Evolutionary conservation across 2,797 vertebrate species (phyloP).

Genomic region (Eutrigla gurnardus): DNA sequence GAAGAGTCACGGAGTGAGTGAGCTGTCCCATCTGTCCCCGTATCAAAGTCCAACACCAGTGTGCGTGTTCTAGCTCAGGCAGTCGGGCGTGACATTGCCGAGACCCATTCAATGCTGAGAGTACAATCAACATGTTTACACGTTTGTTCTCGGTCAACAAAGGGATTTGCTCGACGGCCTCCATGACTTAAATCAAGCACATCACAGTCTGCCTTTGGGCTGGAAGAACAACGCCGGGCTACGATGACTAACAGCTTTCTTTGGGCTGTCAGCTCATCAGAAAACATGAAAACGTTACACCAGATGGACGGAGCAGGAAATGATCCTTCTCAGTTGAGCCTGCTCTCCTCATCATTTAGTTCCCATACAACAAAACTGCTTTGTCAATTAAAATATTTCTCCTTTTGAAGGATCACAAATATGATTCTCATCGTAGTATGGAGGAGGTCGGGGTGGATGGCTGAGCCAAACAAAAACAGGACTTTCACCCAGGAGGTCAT

Average conservation of each 20-base stretch:
- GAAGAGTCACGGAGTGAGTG: constrained; percentile 28
- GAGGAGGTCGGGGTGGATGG: neutral
- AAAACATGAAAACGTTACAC: constrained; percentile 72
- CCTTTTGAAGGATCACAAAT: neutral
- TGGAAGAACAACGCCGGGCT: constrained; percentile 41
- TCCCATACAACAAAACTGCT: neutral
- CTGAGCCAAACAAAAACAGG: neutral
- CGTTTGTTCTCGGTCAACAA: constrained; percentile 61
- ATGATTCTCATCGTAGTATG: neutral
- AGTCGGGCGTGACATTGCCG: constrained; percentile 46
- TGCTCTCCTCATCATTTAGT: neutral
- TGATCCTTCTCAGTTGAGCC: constrained; percentile 38
- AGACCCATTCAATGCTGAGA: constrained; percentile 52
- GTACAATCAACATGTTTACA: constrained; percentile 62
- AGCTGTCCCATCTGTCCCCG: constrained; percentile 55
- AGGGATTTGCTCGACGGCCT: constrained; percentile 50
- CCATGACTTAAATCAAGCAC: constrained; percentile 61
- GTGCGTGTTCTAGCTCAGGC: constrained; percentile 25
- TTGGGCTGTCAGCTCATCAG: constrained; percentile 64
- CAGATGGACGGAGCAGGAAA: constrained; percentile 65
- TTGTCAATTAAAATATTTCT: neutral
- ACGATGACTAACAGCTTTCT: constrained; percentile 63
- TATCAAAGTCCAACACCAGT: constrained; percentile 38
- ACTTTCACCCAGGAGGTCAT: neutral
- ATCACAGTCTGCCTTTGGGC: constrained; percentile 36